Percentiles rank a stretch among this genome's conserved stretches.
Evolutionary conservation across 1,140 invertebrate species (phyloP).

Genomic region (Paraescarpia echinospica): DNA sequence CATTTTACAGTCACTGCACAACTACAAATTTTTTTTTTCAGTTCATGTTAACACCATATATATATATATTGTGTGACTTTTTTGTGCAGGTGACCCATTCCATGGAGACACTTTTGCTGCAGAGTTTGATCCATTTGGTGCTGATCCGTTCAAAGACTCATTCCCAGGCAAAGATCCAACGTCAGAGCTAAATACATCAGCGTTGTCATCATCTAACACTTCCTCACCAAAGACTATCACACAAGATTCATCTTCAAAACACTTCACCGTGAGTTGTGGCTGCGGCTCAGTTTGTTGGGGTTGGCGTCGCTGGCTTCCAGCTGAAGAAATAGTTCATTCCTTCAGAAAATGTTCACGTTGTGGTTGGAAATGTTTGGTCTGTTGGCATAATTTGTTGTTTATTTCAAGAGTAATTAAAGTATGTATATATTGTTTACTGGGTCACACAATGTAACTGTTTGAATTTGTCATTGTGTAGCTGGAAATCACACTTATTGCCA

Average conservation of each 20-base stretch:
- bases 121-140: conserved; percentile 23
- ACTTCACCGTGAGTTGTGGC: background rate
- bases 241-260: background rate
- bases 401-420: background rate
- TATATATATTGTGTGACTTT: background rate
- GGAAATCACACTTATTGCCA: too few species aligned
- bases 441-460: too few species aligned
- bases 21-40: too few species aligned
- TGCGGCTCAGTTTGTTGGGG: background rate
- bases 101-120: background rate
- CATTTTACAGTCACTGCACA: too few species aligned
- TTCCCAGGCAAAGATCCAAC: background rate
- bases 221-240: background rate
- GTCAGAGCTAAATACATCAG: background rate
- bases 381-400: background rate
- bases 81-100: background rate
- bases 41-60: background rate
- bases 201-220: background rate
- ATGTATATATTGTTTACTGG: background rate
- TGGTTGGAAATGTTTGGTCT: background rate
- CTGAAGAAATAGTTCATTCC: background rate
- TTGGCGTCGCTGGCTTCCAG: background rate
- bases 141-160: conserved; percentile 24
- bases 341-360: background rate
- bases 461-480: too few species aligned